Conservation (phyloP, 2,113 vertebrate species). For the Psammodynastes pulverulentus region DNA sequence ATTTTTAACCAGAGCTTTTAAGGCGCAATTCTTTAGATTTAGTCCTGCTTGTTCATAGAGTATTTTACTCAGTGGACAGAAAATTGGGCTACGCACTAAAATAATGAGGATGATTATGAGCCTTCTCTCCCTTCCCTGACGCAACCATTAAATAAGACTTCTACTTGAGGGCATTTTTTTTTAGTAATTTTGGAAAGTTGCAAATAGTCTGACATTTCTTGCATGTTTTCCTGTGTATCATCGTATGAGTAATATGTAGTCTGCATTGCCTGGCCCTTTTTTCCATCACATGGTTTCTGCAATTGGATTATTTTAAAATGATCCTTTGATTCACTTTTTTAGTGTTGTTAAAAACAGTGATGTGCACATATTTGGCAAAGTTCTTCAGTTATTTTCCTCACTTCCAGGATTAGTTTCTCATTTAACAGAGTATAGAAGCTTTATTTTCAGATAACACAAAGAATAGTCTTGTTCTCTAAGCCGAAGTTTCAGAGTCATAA, state of each 20-base stretch:
- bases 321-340: background rate
- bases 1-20: background rate
- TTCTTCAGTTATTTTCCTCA: background rate
- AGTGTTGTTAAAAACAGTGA: background rate
- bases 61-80: background rate
- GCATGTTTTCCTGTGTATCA: background rate
- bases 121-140: too few relatives aligned
- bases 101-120: background rate
- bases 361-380: background rate
- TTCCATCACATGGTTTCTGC: background rate
- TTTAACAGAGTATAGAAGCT: background rate
- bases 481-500: background rate
- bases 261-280: background rate
- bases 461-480: background rate
- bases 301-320: background rate
- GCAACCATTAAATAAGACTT: background rate
- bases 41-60: background rate
- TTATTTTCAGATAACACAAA: background rate
- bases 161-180: background rate
- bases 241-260: background rate
- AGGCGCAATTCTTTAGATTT: background rate
- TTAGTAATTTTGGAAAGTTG: background rate
- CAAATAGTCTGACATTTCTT: background rate
- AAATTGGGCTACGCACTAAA: background rate
- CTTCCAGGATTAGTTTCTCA: background rate